phyloP scores from a whole-genome alignment of 2,113 vertebrate genomes.

The Caracal caracal region DNA sequence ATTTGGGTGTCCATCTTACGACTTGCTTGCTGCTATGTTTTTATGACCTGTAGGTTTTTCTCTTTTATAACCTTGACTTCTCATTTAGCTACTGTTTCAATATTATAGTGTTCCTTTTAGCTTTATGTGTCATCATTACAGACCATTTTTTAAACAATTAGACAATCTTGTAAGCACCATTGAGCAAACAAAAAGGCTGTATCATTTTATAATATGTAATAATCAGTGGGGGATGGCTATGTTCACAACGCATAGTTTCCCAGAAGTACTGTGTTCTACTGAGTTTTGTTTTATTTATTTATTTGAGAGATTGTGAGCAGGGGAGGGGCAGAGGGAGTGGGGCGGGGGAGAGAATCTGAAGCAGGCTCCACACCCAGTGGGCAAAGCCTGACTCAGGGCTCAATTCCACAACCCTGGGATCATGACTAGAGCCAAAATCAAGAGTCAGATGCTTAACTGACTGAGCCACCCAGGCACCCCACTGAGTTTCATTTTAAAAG shows the following conservation, averaged over 20 bases:
- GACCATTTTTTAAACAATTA: not conserved
- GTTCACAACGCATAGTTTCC: not conserved
- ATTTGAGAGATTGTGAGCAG: no score
- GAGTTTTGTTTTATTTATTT: not conserved
- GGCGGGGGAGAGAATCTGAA: no score
- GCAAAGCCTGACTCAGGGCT: no score
- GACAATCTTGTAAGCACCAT: not conserved
- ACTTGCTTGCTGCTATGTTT: not conserved
- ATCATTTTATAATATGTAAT: not conserved
- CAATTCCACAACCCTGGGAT: no score
- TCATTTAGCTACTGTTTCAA: not conserved
- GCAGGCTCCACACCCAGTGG: no score
- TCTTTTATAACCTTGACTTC: not conserved
- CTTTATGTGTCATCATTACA: not conserved
- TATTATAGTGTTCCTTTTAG: not conserved
- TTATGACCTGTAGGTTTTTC: not conserved
- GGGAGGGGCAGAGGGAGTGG: no score
- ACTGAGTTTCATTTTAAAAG: not conserved
- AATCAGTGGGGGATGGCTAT: not conserved
- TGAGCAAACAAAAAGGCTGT: not conserved
- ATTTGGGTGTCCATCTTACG: not conserved
- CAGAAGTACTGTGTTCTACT: not conserved
- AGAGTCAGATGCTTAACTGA: no score
- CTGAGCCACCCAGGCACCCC: no score
- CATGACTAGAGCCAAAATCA: no score